Conservation (phyloP, 1,140 invertebrate species). For the Megathymus violae region DNA sequence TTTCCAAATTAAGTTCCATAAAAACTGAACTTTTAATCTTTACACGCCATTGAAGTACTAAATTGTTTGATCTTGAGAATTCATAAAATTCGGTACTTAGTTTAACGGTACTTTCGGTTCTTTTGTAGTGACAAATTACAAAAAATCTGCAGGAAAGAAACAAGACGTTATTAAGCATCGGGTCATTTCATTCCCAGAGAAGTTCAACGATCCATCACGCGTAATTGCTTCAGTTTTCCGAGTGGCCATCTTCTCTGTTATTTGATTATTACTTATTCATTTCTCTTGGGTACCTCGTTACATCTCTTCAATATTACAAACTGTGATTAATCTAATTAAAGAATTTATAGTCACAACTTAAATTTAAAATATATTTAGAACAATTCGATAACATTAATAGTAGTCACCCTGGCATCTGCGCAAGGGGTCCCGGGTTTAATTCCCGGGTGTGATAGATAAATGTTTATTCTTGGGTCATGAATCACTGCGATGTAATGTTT, state of each 20-base stretch:
- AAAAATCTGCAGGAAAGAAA: slow-evolving; percentile 54
- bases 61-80: slow-evolving; percentile 23
- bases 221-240: slow-evolving; percentile 62
- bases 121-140: slow-evolving; percentile 56
- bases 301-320: slow-evolving; percentile 29
- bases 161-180: slow-evolving; percentile 66
- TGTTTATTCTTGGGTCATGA: no score
- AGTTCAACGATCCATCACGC: slow-evolving; percentile 69
- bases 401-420: no score
- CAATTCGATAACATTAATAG: no score
- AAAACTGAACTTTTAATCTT: slow-evolving; percentile 13
- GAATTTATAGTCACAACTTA: not conserved
- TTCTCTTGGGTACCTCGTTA: slow-evolving; percentile 38
- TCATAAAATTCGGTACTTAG: slow-evolving; percentile 16
- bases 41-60: slow-evolving; percentile 12
- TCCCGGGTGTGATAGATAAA: no score
- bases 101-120: slow-evolving; percentile 23
- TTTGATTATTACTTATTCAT: slow-evolving; percentile 64
- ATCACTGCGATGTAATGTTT: no score
- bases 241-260: slow-evolving; percentile 51
- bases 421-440: no score
- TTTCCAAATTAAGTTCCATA: slow-evolving; percentile 18
- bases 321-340: slow-evolving; percentile 27
- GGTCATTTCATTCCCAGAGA: slow-evolving; percentile 59
- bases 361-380: no score